phyloP scores from a whole-genome alignment of 2,888 invertebrate species.

The Lepeophtheirus nordmannii region DNA sequence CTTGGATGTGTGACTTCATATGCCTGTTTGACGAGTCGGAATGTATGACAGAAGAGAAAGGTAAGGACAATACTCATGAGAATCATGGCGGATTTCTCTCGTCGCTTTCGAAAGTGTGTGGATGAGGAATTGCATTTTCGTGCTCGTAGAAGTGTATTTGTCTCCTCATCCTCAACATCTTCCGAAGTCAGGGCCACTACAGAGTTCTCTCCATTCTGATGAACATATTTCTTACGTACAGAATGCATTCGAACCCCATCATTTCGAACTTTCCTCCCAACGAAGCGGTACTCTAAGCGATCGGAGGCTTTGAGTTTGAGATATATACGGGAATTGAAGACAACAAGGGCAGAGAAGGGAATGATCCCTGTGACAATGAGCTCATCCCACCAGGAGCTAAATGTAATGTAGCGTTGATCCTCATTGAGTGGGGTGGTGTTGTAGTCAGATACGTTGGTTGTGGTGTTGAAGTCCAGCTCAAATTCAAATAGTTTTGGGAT shows the following conservation, averaged over 20 bases:
- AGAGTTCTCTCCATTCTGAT: neutral
- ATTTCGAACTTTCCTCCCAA: neutral
- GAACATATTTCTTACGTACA: neutral
- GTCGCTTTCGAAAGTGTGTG: slow-evolving; percentile 11
- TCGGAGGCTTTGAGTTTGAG: slow-evolving; percentile 10
- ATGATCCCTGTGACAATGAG: slow-evolving; percentile 13
- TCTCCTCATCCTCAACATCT: neutral
- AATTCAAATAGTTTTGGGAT: slow-evolving; percentile 17
- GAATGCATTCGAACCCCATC: neutral
- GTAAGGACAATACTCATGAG: slow-evolving; percentile 15
- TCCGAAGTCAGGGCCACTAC: neutral
- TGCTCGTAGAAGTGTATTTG: neutral
- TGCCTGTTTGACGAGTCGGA: slow-evolving; percentile 13
- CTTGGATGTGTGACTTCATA: slow-evolving; percentile 21
- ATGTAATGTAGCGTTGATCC: slow-evolving; percentile 13
- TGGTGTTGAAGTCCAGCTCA: neutral
- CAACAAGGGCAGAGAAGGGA: slow-evolving; percentile 8
- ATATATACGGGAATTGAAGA: slow-evolving; percentile 18
- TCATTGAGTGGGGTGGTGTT: slow-evolving; percentile 14
- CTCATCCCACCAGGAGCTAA: slow-evolving; percentile 19
- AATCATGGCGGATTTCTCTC: slow-evolving; percentile 11
- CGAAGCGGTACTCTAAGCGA: slow-evolving; percentile 8
- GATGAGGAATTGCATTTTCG: neutral
- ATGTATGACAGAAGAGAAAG: slow-evolving; percentile 16
- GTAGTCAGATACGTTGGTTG: slow-evolving; percentile 1